These are phyloP conservation scores for Echeneis naucrates DNA, from an alignment of 2,797 vertebrate genomes.

Conservation along the genomic window DNA sequence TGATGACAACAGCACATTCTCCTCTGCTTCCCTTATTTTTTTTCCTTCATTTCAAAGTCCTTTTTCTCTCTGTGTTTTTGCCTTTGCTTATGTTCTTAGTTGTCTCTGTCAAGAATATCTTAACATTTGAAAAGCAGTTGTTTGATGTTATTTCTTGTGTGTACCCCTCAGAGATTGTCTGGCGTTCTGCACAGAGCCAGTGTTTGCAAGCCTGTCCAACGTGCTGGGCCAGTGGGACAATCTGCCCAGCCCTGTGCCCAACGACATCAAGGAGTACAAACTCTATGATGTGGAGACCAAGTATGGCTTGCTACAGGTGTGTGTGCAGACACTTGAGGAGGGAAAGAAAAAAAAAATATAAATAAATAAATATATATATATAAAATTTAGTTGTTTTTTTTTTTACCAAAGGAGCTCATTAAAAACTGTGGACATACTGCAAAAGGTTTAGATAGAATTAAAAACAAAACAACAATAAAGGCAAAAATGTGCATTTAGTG, in stretches of 20 bases:
- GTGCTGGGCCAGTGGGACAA: slow-evolving; percentile 97
- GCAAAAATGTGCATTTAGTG: no score
- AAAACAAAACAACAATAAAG: background rate
- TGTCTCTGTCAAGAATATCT: background rate
- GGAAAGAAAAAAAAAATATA: no score
- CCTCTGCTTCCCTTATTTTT: slow-evolving; percentile 14
- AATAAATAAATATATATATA: no score
- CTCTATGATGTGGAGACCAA: slow-evolving; percentile 98
- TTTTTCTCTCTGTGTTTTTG: background rate
- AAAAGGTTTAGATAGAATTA: background rate
- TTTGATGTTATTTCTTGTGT: slow-evolving; percentile 29
- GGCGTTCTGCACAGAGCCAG: slow-evolving; percentile 98
- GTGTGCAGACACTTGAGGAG: slow-evolving; percentile 1
- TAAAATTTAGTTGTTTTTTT: no score
- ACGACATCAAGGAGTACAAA: slow-evolving; percentile 96
- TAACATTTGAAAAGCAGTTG: background rate
- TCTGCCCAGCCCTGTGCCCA: slow-evolving; percentile 91
- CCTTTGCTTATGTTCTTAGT: background rate
- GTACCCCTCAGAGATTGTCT: slow-evolving; percentile 90
- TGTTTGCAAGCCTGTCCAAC: slow-evolving; percentile 97
- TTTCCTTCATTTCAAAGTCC: background rate
- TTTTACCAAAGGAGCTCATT: no score
- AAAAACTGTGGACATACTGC: no score
- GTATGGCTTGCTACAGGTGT: slow-evolving; percentile 97
- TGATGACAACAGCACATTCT: slow-evolving; percentile 57